phyloP scores from a whole-genome alignment of 2,797 vertebrate genomes.

The Delichon dasypus region DNA sequence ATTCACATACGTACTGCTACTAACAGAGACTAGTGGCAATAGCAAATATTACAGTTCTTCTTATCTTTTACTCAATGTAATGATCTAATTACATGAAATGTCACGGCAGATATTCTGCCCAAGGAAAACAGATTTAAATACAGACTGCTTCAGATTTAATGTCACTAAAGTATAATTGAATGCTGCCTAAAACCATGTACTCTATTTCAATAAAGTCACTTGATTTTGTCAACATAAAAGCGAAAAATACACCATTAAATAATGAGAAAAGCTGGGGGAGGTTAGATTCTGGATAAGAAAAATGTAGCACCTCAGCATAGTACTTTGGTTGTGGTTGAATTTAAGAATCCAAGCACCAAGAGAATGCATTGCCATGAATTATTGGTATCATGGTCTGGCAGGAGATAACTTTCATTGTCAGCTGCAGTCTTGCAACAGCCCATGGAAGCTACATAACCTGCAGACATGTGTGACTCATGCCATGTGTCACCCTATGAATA shows the following conservation, averaged over 20 bases:
- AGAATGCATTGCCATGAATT: neutral
- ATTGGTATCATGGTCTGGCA: neutral
- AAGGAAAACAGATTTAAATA: neutral
- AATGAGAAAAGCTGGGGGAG: neutral
- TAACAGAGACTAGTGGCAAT: neutral
- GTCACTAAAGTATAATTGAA: neutral
- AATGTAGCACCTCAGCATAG: conserved; percentile 32
- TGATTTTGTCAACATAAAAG: neutral
- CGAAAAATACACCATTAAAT: neutral
- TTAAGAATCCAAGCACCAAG: conserved; percentile 46
- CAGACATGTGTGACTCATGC: neutral
- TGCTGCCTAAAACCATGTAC: neutral
- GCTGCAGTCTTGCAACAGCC: neutral
- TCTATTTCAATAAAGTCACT: neutral
- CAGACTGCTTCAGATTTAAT: neutral
- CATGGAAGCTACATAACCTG: neutral
- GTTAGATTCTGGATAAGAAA: neutral
- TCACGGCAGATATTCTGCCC: neutral
- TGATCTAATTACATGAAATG: neutral
- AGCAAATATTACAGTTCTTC: neutral
- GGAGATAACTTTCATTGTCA: neutral
- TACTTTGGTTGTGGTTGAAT: conserved; percentile 37
- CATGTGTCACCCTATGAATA: neutral
- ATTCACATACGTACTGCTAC: neutral
- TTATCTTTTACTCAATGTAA: neutral